Conservation (phyloP, 2,797 vertebrate species). For the Sebastes trivittatus region DNA sequence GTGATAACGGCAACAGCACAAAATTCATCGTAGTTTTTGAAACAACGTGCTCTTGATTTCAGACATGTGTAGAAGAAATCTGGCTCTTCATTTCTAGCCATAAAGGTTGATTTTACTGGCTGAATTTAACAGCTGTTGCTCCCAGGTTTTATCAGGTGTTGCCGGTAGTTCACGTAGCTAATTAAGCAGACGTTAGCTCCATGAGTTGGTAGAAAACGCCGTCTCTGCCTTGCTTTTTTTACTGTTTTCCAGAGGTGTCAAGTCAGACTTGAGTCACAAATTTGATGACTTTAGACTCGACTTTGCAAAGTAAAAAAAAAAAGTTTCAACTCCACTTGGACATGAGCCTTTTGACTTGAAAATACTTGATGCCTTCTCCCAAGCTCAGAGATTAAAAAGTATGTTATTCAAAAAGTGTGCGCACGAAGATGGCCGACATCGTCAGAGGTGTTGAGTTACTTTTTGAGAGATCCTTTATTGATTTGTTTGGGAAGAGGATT, state of each 20-base stretch:
- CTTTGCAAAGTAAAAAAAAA: background rate
- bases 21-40: background rate
- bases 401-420: too few species aligned
- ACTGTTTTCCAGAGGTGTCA: too few species aligned
- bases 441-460: too few species aligned
- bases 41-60: background rate
- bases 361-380: background rate
- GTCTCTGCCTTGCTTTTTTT: too few species aligned
- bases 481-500: too few species aligned
- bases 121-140: background rate
- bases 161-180: background rate
- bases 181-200: background rate
- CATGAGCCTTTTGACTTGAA: background rate
- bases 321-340: too few species aligned
- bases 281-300: background rate
- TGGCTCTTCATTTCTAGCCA: background rate
- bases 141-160: too few species aligned
- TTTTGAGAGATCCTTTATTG: too few species aligned
- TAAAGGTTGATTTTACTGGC: background rate
- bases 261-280: background rate
- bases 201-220: too few species aligned
- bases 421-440: too few species aligned
- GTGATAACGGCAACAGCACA: background rate
- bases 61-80: background rate
- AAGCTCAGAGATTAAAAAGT: too few species aligned